Evolutionary conservation across 2,888 invertebrate genomes (phyloP).

Genomic region (Tubiluchus corallicola): DNA sequence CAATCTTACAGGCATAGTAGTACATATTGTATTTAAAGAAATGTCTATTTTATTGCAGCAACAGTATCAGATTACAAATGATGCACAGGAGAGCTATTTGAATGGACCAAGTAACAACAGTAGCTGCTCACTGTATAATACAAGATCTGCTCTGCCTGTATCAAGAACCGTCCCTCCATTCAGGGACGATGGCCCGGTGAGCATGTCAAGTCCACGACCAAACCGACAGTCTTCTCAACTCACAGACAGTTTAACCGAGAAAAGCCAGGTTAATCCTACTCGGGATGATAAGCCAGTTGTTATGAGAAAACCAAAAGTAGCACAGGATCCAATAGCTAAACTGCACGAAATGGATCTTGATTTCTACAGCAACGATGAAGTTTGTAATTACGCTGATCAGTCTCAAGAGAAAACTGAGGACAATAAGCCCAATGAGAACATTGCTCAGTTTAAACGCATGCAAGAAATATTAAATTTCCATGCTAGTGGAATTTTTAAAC

Average conservation of each 20-base stretch:
- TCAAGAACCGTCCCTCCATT: too few species aligned
- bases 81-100: too few species aligned
- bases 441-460: neutral
- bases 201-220: neutral
- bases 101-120: too few species aligned
- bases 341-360: neutral
- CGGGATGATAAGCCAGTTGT: neutral
- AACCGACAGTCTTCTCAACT: too few species aligned
- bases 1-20: too few species aligned
- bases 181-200: neutral
- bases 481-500: neutral
- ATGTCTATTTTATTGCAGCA: too few species aligned
- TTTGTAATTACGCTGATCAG: conserved; percentile 1
- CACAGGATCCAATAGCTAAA: neutral
- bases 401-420: neutral
- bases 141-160: too few species aligned
- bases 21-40: too few species aligned
- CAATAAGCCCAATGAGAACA: neutral
- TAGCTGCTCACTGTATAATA: too few species aligned
- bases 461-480: too few species aligned
- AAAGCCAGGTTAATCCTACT: neutral
- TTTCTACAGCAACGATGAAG: conserved; percentile 1
- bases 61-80: too few species aligned
- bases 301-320: neutral
- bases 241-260: too few species aligned